Evolutionary conservation across 2,888 invertebrate species (phyloP).

Genomic region (Eubasilissa splendida): DNA sequence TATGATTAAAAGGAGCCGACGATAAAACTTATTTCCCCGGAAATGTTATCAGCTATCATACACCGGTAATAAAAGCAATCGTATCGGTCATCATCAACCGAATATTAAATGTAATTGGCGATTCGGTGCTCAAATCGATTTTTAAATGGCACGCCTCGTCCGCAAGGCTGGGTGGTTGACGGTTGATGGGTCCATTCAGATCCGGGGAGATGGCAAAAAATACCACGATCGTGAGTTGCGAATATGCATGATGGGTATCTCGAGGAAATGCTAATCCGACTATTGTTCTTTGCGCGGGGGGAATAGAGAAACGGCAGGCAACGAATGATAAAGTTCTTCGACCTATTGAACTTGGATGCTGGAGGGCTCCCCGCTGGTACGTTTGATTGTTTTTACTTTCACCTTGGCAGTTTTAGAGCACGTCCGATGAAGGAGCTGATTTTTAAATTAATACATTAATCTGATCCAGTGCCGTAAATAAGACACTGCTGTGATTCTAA

Average conservation of each 20-base stretch:
- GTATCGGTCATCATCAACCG: constrained; percentile 19
- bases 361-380: not conserved
- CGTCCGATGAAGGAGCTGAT: too few species aligned
- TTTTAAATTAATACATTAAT: too few species aligned
- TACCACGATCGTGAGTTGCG: not conserved
- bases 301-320: not conserved
- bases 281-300: not conserved
- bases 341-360: not conserved
- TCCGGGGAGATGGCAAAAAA: not conserved
- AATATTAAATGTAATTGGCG: constrained; percentile 36
- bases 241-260: constrained; percentile 9
- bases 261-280: not conserved
- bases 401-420: too few species aligned
- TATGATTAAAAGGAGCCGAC: too few species aligned
- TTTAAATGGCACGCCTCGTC: constrained; percentile 28
- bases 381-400: not conserved
- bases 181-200: constrained; percentile 1
- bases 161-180: constrained; percentile 1
- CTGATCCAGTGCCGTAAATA: too few species aligned
- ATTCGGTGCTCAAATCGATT: constrained; percentile 34
- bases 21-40: too few species aligned
- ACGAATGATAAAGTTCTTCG: not conserved
- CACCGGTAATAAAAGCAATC: constrained; percentile 11
- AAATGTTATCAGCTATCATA: too few species aligned
- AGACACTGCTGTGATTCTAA: too few species aligned